Evolutionary conservation across 2,888 invertebrate species (phyloP).

Genomic region (Spisula solida): DNA sequence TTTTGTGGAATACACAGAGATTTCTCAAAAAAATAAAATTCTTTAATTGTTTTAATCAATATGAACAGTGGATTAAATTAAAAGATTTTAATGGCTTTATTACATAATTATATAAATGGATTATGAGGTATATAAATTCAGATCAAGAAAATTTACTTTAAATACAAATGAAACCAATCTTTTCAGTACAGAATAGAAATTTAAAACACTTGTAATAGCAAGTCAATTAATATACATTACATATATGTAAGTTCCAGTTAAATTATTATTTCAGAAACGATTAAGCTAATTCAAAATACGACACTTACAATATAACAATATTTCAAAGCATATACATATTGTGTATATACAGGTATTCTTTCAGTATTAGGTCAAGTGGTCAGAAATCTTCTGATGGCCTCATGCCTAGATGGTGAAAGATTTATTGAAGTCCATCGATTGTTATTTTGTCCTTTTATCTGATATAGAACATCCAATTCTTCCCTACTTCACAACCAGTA

Average conservation of each 20-base stretch:
- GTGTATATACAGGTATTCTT: background rate
- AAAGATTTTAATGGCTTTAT: too few species aligned
- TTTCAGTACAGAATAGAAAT: background rate
- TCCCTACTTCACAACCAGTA: background rate
- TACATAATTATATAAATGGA: too few species aligned
- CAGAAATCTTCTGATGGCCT: background rate
- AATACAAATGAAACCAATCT: too few species aligned
- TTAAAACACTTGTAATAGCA: background rate
- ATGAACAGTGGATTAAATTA: too few species aligned
- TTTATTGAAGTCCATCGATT: conserved; percentile 18
- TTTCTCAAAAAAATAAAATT: too few species aligned
- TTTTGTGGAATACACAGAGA: too few species aligned
- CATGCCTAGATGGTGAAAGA: background rate
- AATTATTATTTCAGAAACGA: background rate
- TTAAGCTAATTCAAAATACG: background rate
- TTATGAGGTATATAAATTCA: too few species aligned
- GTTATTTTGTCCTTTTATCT: conserved; percentile 21
- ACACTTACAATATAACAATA: conserved; percentile 1
- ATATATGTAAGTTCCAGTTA: background rate
- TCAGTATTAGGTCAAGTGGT: background rate
- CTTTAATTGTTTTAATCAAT: too few species aligned
- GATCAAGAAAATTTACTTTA: too few species aligned
- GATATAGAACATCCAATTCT: background rate
- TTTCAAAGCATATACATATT: background rate
- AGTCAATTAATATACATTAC: background rate